phyloP scores from a whole-genome alignment of 1,140 invertebrate genomes.

The Glomeris maerens region DNA sequence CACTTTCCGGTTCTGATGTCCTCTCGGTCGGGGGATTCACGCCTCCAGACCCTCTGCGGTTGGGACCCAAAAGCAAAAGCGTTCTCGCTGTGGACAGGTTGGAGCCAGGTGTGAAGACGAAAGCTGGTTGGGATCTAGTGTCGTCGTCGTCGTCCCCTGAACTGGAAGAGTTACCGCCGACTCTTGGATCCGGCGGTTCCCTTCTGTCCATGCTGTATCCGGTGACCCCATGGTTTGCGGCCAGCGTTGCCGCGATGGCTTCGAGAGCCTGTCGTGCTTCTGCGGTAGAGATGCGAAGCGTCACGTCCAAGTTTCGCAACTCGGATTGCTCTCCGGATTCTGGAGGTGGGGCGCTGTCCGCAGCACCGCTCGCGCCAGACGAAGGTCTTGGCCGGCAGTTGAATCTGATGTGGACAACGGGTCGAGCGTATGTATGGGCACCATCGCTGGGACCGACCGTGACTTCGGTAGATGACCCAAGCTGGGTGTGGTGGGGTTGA shows the following conservation, averaged over 20 bases:
- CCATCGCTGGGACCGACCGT: no score
- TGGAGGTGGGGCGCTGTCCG: no score
- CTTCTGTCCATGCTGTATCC: no score
- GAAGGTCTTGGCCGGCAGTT: constrained; percentile 1
- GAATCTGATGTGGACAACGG: constrained; percentile 9
- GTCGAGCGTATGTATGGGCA: not conserved
- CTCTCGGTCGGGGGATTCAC: no score
- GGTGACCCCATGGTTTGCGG: constrained; percentile 6
- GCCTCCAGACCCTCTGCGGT: no score
- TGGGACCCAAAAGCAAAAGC: not conserved
- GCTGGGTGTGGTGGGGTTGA: no score
- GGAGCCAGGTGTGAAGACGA: not conserved
- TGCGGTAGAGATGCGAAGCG: constrained; percentile 14
- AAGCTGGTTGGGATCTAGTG: not conserved
- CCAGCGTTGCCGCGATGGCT: constrained; percentile 10
- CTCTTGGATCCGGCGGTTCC: not conserved
- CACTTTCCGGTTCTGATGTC: no score
- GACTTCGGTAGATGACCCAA: no score
- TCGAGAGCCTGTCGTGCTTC: constrained; percentile 16
- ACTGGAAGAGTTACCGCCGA: not conserved
- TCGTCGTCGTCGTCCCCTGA: not conserved
- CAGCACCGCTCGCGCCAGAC: no score
- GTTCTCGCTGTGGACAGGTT: constrained; percentile 3
- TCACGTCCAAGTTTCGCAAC: constrained; percentile 22
- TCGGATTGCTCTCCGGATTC: no score